phyloP scores from a whole-genome alignment of 2,888 invertebrate species.

The Allolobophora icterica region DNA sequence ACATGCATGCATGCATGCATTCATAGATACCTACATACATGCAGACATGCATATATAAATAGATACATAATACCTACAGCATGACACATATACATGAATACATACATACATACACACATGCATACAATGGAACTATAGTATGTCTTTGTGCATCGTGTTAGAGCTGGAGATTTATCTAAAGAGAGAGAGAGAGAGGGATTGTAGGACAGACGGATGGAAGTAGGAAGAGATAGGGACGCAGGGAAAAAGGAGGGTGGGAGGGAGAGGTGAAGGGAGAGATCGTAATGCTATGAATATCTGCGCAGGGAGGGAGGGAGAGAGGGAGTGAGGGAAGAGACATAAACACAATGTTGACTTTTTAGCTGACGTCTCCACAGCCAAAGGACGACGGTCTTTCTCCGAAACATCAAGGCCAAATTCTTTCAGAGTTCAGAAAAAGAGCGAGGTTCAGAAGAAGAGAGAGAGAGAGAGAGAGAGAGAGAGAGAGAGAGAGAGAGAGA shows the following conservation, averaged over 20 bases:
- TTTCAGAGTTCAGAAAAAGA: neutral
- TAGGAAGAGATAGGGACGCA: neutral
- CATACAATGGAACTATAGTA: no score
- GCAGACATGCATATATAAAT: no score
- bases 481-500: neutral
- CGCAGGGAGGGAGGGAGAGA: neutral
- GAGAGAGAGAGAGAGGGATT: neutral
- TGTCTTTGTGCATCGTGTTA: no score
- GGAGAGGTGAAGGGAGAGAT: neutral
- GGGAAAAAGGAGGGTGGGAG: neutral
- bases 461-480: neutral
- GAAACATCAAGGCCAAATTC: neutral
- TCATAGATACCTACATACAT: no score
- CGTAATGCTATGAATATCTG: neutral
- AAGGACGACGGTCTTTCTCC: neutral
- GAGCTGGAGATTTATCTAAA: no score
- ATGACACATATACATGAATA: no score
- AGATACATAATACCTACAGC: no score
- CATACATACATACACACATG: no score
- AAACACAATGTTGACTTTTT: slow-evolving; percentile 7
- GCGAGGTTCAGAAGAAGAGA: no score
- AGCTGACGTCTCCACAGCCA: neutral
- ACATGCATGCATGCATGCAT: no score
- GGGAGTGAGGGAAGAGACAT: neutral
- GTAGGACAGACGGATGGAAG: neutral